phyloP scores from a whole-genome alignment of 2,797 vertebrate species.

The Brachyrhaphis roseni region DNA sequence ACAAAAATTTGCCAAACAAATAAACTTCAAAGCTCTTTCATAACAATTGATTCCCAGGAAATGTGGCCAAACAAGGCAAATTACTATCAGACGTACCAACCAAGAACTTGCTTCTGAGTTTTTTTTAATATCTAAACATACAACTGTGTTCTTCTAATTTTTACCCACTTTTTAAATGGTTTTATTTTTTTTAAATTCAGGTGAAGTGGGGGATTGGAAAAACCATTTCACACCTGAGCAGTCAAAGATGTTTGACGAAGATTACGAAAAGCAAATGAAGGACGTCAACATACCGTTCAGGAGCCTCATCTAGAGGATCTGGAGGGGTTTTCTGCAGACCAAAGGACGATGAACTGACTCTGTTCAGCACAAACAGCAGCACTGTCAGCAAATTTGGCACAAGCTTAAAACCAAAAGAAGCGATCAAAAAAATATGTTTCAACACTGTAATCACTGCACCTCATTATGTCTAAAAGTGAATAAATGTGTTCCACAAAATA shows the following conservation, averaged over 20 bases:
- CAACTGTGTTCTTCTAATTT: neutral
- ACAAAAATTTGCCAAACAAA: neutral
- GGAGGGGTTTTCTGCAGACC: constrained; percentile 7
- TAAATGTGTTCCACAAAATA: constrained; percentile 59
- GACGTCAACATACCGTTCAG: constrained; percentile 76
- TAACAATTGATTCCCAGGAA: neutral
- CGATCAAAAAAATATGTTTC: neutral
- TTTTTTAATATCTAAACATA: neutral
- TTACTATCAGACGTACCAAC: neutral
- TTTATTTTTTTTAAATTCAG: constrained; percentile 55
- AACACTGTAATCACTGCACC: constrained; percentile 5
- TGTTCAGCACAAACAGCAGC: constrained; percentile 8
- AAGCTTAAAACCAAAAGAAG: constrained; percentile 28
- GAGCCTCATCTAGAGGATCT: constrained; percentile 59
- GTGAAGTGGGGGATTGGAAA: constrained; percentile 86
- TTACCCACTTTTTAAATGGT: neutral
- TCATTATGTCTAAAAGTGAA: constrained; percentile 26
- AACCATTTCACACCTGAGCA: constrained; percentile 84
- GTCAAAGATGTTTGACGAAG: constrained; percentile 81
- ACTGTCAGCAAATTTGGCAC: neutral
- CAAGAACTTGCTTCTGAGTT: neutral
- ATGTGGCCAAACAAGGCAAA: neutral
- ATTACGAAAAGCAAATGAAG: constrained; percentile 83
- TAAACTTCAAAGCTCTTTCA: neutral
- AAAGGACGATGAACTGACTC: constrained; percentile 29